Percentiles rank a stretch among this genome's conserved stretches.
phyloP scores from a whole-genome alignment of 2,888 invertebrate genomes.

The Clepsis dumicolana region DNA sequence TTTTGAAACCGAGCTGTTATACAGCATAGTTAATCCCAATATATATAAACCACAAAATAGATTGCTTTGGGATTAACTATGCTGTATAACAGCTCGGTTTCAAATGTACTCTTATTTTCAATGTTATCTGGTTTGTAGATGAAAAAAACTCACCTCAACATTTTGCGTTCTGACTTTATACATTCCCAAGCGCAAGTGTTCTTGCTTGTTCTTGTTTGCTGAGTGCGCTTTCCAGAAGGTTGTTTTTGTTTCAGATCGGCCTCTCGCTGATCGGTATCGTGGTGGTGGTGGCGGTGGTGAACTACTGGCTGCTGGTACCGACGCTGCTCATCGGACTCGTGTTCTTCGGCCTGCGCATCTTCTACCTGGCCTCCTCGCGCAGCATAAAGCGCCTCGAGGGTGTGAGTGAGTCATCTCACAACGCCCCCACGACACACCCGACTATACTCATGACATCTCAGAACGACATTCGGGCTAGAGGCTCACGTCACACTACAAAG shows the following conservation, averaged over 20 bases:
- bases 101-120: too few relatives aligned
- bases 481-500: neutral
- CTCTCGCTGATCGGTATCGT: constrained; percentile 92
- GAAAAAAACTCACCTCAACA: too few relatives aligned
- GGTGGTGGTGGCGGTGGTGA: constrained; percentile 91
- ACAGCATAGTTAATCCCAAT: too few relatives aligned
- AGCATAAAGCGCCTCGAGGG: constrained; percentile 93
- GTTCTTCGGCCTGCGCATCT: constrained; percentile 91
- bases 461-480: neutral
- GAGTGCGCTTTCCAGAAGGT: neutral
- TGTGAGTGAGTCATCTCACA: constrained; percentile 89
- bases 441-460: neutral
- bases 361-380: constrained; percentile 93
- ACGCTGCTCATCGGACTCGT: constrained; percentile 89
- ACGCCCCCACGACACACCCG: constrained; percentile 42
- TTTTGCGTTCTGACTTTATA: too few relatives aligned
- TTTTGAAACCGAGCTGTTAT: too few relatives aligned
- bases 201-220: too few relatives aligned
- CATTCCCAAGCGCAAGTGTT: too few relatives aligned
- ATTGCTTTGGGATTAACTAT: too few relatives aligned
- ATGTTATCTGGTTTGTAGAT: too few relatives aligned
- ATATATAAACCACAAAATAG: too few relatives aligned
- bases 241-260: constrained; percentile 88
- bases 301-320: constrained; percentile 90
- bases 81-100: too few relatives aligned